Evolutionary conservation across 2,888 invertebrate species (phyloP), one percentile per base, ranked within the genome.

Genomic region (Reticulitermes lucifugus): DNA sequence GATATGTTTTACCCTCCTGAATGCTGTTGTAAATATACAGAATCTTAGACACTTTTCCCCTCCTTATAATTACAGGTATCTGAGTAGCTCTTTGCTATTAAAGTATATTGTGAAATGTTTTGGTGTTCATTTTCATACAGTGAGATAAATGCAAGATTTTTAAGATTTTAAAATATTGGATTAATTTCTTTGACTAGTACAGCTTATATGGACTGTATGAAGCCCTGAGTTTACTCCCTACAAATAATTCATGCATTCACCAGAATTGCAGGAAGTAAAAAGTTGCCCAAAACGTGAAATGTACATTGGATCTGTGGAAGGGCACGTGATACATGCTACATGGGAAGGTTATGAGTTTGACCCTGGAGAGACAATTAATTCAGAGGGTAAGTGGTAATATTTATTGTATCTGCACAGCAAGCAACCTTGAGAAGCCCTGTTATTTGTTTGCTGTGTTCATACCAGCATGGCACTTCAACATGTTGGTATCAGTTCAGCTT

Each of bases 261-360:
- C 22, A 81, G 81, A 65, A 14, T 81, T 81, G 70, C 81, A 81
- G 65, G 43, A 81, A 41, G 65, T 65, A 10, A 81, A 46, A 43
- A 22, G n/a, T 6, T 25, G 3, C 55, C 84, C 84, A 41, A 35
- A 80, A 41, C 22, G 29, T 7, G 51, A 82, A 29, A 88, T 90
- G 25, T 86, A 89, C 22, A 84, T 90, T 22, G 89, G 90, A 4
- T 90, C 90, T 0, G 86, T 89, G 0, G 89, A 89, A 60, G 91
- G 93, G 55, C 91, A 92, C 87, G 88, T 93, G 87, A 89, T 91
- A 70, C 89, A 91, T 87, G 90, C 92, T 84, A 90, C 92, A 0
- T 96, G 95, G 95, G 94, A 95, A 88, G 96, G 96, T 22, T 93
- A 93, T 88, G 94, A 94, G 83, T 94, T 94, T 86, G 92, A 93